Percentiles rank a stretch among this genome's conserved stretches.
Conservation (phyloP, 2,888 invertebrate species). For the Cerastis rubricosa region DNA sequence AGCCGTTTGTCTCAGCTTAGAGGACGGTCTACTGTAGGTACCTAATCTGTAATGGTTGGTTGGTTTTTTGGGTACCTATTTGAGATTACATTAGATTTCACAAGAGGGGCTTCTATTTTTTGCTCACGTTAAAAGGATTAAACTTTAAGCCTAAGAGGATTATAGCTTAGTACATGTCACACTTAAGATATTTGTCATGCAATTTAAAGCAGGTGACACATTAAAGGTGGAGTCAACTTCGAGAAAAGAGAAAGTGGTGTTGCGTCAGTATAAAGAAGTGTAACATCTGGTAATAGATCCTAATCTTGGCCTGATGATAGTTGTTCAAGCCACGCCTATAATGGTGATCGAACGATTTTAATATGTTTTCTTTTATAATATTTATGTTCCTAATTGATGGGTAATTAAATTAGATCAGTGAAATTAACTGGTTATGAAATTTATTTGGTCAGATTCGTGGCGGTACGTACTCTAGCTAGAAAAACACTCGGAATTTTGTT, state of each 20-base stretch:
- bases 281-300: slow-evolving; percentile 25
- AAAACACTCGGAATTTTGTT: background rate
- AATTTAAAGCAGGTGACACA: slow-evolving; percentile 21
- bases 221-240: background rate
- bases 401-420: slow-evolving; percentile 41
- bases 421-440: slow-evolving; percentile 43
- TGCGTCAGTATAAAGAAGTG: slow-evolving; percentile 15
- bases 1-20: background rate
- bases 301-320: background rate
- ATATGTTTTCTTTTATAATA: slow-evolving; percentile 31
- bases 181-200: background rate
- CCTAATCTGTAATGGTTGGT: background rate
- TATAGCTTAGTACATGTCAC: slow-evolving; percentile 6
- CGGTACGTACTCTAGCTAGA: background rate
- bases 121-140: background rate
- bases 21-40: background rate
- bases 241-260: slow-evolving; percentile 37
- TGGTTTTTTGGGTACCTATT: background rate
- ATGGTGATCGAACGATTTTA: slow-evolving; percentile 28
- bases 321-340: slow-evolving; percentile 8
- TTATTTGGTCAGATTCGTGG: slow-evolving; percentile 21
- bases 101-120: background rate
- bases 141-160: slow-evolving; percentile 9
- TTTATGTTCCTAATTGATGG: slow-evolving; percentile 33
- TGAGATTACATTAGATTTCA: background rate